Base-by-base conservation (phyloP, 2,888 invertebrate genomes). In the Apodemia hepburni region DNA sequence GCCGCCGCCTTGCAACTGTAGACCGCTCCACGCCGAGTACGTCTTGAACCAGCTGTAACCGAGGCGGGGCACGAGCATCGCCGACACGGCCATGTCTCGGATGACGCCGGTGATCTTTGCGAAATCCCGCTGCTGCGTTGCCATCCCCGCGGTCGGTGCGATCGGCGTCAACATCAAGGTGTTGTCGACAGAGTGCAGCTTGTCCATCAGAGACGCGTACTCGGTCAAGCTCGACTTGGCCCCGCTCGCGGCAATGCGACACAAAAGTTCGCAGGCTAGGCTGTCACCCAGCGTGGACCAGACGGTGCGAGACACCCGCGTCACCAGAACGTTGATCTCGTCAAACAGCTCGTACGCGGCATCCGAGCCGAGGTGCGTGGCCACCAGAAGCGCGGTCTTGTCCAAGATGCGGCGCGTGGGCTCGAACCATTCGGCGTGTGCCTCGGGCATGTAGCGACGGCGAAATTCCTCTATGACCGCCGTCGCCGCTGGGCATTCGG, bases 11-110 rank as follows among this genome's bases (percentile, higher is more conserved):
- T 29, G 57, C 17, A 59, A 17, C 45, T 42, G 59, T 17, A 35
- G 38, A 17, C 45, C 59, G 38, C 45, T 12, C 59, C 59, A 59
- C 59, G 59, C 35, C 59, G 59, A 59, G 59, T 59, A 59, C 17
- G 42, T 38, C 59, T 59, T 59, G 38, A 59, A 59, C 59, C 59
- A 59, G 38, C 12, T 22, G 59, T 59, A 59, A 11, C 59, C 59
- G 59, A 59, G 59, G 38, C 59, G 59, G n/a, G 59, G 58, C 58
- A 58, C 58, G n/a, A 58, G 58, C 58, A 58, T 58, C 58, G 33
- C 58, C n/a, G 58, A 58, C 4, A 58, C 58, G 33, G 58, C 58
- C 58, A 58, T 58, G 29, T 58, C 58, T 33, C 58, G 29, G 29
- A 59, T 59, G 59, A 59, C 18, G n/a, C 59, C 38, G 9, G 38